These are phyloP conservation scores for Synanceia verrucosa DNA, from an alignment of 2,797 vertebrate species.

Conservation along the genomic window DNA sequence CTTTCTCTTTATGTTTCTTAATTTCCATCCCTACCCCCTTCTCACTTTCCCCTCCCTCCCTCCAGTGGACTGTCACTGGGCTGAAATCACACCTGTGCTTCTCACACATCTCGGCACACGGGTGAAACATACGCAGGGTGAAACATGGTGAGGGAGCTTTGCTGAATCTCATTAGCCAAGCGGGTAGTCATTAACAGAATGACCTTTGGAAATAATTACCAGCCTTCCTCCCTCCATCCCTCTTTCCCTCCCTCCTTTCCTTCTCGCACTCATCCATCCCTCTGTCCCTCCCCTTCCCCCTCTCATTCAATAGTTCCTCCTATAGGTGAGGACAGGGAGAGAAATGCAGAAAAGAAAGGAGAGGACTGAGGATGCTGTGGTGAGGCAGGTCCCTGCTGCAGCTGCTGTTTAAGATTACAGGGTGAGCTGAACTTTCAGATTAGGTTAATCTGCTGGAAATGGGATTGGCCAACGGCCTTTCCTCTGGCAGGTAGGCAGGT, in stretches of 20 bases:
- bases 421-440: conserved; percentile 76
- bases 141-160: conserved; percentile 86
- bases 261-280: conserved; percentile 74
- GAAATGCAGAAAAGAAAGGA: conserved; percentile 25
- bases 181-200: conserved; percentile 97
- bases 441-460: conserved; percentile 82
- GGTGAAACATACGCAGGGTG: conserved; percentile 81
- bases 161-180: conserved; percentile 97
- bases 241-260: conserved; percentile 71
- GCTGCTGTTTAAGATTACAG: conserved; percentile 76
- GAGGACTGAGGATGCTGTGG: conserved; percentile 53
- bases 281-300: conserved; percentile 58
- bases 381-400: conserved; percentile 46
- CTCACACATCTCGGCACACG: conserved; percentile 81
- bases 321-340: conserved; percentile 64
- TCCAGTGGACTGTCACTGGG: conserved; percentile 73
- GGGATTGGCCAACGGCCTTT: conserved; percentile 69
- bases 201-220: conserved; percentile 99
- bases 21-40: conserved; percentile 29
- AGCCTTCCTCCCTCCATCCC: conserved; percentile 80
- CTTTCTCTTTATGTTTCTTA: conserved; percentile 58
- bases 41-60: conserved; percentile 20
- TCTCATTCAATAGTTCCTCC: conserved; percentile 83
- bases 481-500: conserved; percentile 66
- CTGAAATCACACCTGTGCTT: conserved; percentile 80